Evolutionary conservation across 2,113 vertebrate genomes (phyloP).

Genomic region (Podocnemis expansa): DNA sequence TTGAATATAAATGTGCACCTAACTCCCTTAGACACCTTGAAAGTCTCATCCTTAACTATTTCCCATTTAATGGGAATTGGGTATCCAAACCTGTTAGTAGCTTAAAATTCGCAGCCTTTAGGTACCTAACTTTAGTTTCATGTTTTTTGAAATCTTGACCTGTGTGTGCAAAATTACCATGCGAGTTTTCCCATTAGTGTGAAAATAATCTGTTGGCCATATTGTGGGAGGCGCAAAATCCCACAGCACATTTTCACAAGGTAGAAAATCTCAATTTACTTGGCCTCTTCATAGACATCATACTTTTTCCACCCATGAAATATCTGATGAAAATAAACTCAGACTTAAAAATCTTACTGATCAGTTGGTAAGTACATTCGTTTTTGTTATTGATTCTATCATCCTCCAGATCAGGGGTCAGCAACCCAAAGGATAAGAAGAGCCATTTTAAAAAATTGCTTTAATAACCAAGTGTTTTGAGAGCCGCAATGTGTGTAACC

Average conservation of each 20-base stretch:
- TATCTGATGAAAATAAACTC: not conserved
- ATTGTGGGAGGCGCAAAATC: not conserved
- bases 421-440: no score
- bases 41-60: not conserved
- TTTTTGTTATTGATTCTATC: not conserved
- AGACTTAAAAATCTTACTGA: not conserved
- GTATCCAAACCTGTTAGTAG: not conserved
- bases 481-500: no score
- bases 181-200: not conserved
- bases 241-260: not conserved
- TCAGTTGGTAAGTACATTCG: not conserved
- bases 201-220: not conserved
- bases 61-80: not conserved
- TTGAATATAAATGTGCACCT: not conserved
- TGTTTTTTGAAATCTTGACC: not conserved
- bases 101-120: not conserved
- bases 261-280: not conserved
- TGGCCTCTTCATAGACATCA: not conserved
- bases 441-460: no score
- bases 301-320: not conserved
- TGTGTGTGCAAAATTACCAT: not conserved
- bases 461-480: no score
- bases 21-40: rapidly evolving
- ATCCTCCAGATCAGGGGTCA: no score
- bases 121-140: not conserved